Conservation (phyloP, 2,888 invertebrate genomes). For the Meganola albula region DNA sequence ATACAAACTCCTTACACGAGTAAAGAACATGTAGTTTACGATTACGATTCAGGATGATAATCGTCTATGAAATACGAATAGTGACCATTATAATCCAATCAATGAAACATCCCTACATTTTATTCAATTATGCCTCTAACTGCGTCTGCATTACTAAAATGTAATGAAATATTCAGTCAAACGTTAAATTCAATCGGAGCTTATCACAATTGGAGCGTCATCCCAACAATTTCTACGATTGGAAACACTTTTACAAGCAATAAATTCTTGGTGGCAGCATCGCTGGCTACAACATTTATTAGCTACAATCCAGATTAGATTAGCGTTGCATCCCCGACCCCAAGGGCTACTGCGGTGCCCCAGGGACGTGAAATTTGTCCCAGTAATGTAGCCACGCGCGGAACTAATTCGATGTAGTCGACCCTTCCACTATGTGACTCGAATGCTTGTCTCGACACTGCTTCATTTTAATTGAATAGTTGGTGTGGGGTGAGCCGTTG, state of each 20-base stretch:
- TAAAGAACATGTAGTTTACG: too few species aligned
- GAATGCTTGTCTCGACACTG: constrained; percentile 60
- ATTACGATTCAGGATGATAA: too few species aligned
- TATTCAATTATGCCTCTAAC: too few species aligned
- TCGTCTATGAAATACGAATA: constrained; percentile 7
- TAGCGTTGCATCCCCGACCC: constrained; percentile 67
- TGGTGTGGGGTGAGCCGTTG: constrained; percentile 58
- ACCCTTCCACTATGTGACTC: constrained; percentile 69
- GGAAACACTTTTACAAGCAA: constrained; percentile 78
- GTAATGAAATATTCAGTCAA: constrained; percentile 50
- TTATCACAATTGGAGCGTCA: constrained; percentile 53
- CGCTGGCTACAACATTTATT: constrained; percentile 73
- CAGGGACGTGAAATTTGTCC: constrained; percentile 68
- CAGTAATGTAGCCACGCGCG: constrained; percentile 76
- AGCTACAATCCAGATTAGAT: constrained; percentile 76
- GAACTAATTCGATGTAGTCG: constrained; percentile 67
- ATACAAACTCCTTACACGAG: neutral
- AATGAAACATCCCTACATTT: constrained; percentile 35
- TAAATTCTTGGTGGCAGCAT: constrained; percentile 69
- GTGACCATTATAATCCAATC: constrained; percentile 29
- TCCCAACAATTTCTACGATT: constrained; percentile 68
- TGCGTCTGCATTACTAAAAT: constrained; percentile 37
- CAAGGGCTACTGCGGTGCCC: constrained; percentile 39
- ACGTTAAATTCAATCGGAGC: constrained; percentile 70
- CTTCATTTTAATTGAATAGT: constrained; percentile 77